A percentile compares a stretch with the other conserved stretches of the same genome.
Evolutionary conservation across 2,888 invertebrate genomes (phyloP).

Genomic region (Cosmia pyralina): DNA sequence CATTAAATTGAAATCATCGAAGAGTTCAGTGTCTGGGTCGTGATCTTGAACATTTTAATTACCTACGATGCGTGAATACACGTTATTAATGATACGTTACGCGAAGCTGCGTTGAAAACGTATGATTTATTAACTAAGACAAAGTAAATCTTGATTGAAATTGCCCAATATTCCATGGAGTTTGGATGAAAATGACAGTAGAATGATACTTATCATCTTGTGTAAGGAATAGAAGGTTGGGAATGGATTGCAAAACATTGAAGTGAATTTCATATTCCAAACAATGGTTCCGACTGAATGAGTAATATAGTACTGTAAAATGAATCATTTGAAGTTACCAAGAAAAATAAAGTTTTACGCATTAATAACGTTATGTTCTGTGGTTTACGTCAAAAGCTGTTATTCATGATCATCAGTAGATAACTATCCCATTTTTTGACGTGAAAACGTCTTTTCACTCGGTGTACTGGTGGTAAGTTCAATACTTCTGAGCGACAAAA

Average conservation of each 20-base stretch:
- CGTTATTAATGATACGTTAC: conserved; percentile 1
- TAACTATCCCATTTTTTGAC: too few relatives aligned
- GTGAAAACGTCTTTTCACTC: too few relatives aligned
- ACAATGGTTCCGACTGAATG: too few relatives aligned
- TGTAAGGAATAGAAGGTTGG: background rate
- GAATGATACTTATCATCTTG: too few relatives aligned
- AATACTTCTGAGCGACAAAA: too few relatives aligned
- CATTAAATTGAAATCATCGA: conserved; percentile 19
- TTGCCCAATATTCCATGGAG: background rate
- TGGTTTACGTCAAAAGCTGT: background rate
- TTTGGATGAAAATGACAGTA: background rate
- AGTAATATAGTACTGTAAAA: too few relatives aligned
- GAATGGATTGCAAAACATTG: background rate
- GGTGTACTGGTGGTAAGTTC: too few relatives aligned
- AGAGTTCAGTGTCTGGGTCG: conserved; percentile 61
- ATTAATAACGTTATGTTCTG: background rate
- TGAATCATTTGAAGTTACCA: too few relatives aligned
- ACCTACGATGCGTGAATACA: conserved; percentile 33
- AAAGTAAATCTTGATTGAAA: background rate
- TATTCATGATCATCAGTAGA: background rate
- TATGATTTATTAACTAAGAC: background rate
- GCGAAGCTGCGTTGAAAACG: conserved; percentile 3
- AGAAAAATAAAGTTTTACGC: background rate
- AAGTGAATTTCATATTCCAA: background rate
- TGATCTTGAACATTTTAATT: conserved; percentile 57